Percentiles rank a stretch among this genome's conserved stretches.
Conservation (phyloP, 1,140 invertebrate species). For the Ceratina japonica region DNA sequence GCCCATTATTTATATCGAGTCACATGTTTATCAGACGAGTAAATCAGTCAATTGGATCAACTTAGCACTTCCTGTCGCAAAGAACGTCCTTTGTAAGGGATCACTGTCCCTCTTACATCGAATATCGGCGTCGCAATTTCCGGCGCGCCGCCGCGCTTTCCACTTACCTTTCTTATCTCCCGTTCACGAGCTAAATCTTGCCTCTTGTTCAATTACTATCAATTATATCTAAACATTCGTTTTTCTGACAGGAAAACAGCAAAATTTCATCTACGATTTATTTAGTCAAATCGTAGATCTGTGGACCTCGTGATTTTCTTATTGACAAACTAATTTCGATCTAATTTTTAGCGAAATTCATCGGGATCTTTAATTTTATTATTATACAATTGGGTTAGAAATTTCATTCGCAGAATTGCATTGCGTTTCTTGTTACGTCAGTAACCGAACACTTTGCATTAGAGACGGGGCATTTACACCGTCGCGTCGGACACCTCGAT, state of each 20-base stretch:
- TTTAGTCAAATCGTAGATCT: too few relatives aligned
- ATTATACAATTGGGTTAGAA: not conserved
- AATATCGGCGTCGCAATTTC: conserved; percentile 33
- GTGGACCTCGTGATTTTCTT: too few relatives aligned
- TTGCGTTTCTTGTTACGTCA: conserved; percentile 26
- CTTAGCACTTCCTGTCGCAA: conserved; percentile 56
- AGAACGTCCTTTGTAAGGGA: conserved; percentile 55
- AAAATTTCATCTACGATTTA: too few relatives aligned
- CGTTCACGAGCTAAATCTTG: not conserved
- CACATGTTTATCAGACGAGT: conserved; percentile 1
- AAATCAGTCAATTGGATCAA: conserved; percentile 54
- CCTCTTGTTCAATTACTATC: too few relatives aligned
- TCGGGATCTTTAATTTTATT: too few relatives aligned
- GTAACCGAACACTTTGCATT: conserved; percentile 49
- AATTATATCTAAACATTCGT: too few relatives aligned
- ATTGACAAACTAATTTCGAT: too few relatives aligned
- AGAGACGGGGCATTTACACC: conserved; percentile 15
- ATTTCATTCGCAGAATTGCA: not conserved
- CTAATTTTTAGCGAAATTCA: too few relatives aligned
- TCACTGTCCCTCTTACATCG: conserved; percentile 27
- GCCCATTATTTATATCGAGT: conserved; percentile 4
- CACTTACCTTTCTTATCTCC: not conserved
- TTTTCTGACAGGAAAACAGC: too few relatives aligned
- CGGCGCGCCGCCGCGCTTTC: not conserved
- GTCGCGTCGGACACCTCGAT: conserved; percentile 20